Evolutionary conservation across 1,140 invertebrate species (phyloP), one percentile per base, ranked within the genome.

Genomic region (Antheraea mylitta): DNA sequence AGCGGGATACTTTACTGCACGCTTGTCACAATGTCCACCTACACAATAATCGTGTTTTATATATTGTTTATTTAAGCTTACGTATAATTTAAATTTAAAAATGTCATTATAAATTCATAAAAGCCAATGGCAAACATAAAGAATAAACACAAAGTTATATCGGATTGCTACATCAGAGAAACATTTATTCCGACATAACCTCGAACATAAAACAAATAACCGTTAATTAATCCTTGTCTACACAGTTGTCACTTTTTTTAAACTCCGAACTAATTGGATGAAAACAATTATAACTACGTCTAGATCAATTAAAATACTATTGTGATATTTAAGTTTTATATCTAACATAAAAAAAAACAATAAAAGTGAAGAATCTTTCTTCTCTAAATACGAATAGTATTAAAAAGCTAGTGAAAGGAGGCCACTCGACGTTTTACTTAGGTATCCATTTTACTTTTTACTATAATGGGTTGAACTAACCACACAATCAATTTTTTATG

Each of bases 361-460:
- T 53, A 53, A 53, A 53, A 16, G 45, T 53, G 45, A 53, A 30
- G 19, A 58, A 63, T 66, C 53, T 70, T 60, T 58, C 63, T 70
- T 60, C 66, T 60, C 36, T 70, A 61, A 65, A 66, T 61, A 18
- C 10, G 30, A 58, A 66, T 58, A 70, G 65, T 30, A 22, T 59
- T 65, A 45, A 66, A 65, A 37, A 58, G 36, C n/a, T 13, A 65
- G 68, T 65, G 68, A 70, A 70, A 70, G 68, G 61, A 64, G 68
- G 62, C 36, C 68, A 69, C 10, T 64, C 22, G 61, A 22, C 22
- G 42, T 69, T 69, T 61, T 64, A 66, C 16, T 59, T 66, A 58
- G 16, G 18, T 48, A 38, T 38, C 18, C 30, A 65, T 38, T 16
- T 65, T 37, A n/a, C 61, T 63, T 63, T 63, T 63, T 18, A 36